Percentiles rank a stretch among this genome's conserved stretches.
Evolutionary conservation across 2,888 invertebrate species (phyloP).

Genomic region (Drymonia ruficornis): DNA sequence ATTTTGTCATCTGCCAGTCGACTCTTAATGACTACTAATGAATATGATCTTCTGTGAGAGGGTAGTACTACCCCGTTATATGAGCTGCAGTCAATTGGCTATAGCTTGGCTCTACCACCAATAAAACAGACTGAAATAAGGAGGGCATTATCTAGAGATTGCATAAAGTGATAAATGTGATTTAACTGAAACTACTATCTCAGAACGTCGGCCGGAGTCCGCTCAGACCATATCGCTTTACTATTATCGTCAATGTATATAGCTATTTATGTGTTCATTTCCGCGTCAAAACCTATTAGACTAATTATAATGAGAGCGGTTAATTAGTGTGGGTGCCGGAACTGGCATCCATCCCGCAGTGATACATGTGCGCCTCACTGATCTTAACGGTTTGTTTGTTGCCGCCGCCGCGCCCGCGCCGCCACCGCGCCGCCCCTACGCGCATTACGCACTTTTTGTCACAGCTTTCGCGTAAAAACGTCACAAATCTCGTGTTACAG

Average conservation of each 20-base stretch:
- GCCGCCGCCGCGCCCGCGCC: constrained; percentile 17
- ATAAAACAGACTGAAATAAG: too few relatives aligned
- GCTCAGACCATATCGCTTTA: neutral
- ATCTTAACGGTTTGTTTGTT: constrained; percentile 61
- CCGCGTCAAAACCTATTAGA: constrained; percentile 4
- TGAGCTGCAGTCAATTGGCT: too few relatives aligned
- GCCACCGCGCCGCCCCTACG: constrained; percentile 18
- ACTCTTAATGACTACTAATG: too few relatives aligned
- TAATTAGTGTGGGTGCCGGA: constrained; percentile 25
- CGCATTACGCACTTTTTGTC: constrained; percentile 46
- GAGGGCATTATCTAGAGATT: too few relatives aligned
- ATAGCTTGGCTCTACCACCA: too few relatives aligned
- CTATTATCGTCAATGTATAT: neutral
- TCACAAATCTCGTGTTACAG: constrained; percentile 45
- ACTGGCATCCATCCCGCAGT: constrained; percentile 23
- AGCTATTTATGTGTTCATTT: neutral
- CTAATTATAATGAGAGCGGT: neutral
- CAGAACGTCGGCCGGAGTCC: too few relatives aligned
- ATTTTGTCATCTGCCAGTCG: too few relatives aligned
- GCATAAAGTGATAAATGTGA: too few relatives aligned
- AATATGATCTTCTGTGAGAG: too few relatives aligned
- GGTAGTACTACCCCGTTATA: too few relatives aligned
- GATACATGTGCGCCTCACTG: constrained; percentile 37
- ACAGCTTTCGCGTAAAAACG: constrained; percentile 25
- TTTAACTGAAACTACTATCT: too few relatives aligned